phyloP scores from a whole-genome alignment of 92 coral and sea anemone species.

The Porites evermanni region DNA sequence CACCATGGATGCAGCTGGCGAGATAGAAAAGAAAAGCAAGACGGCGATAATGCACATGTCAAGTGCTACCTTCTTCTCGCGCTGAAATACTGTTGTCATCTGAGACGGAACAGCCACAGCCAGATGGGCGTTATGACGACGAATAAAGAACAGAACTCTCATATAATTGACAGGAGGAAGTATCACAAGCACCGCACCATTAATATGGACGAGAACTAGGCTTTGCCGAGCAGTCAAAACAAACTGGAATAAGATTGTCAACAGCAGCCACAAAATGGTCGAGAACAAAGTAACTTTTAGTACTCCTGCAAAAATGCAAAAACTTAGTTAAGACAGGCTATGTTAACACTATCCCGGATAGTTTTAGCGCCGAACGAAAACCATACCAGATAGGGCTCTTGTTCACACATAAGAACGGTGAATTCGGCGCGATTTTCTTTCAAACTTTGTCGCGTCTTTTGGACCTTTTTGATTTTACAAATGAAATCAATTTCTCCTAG shows the following conservation, averaged over 20 bases:
- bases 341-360: no score
- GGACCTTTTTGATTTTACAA: no score
- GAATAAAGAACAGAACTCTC: neutral
- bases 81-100: neutral
- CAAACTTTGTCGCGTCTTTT: no score
- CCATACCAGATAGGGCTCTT: no score
- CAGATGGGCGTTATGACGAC: neutral
- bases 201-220: neutral
- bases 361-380: no score
- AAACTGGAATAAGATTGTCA: neutral
- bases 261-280: neutral
- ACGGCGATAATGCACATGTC: neutral
- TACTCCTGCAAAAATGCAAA: neutral
- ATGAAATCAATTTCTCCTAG: no score
- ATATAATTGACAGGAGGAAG: neutral
- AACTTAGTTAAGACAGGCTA: no score
- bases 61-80: conserved; percentile 15
- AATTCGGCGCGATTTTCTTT: no score
- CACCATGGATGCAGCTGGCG: neutral
- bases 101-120: neutral
- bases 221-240: neutral
- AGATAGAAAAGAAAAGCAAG: neutral
- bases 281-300: neutral
- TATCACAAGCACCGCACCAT: neutral
- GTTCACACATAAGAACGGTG: no score